phyloP scores from a whole-genome alignment of 2,888 invertebrate species.

The Alloscopus bannaensis region DNA sequence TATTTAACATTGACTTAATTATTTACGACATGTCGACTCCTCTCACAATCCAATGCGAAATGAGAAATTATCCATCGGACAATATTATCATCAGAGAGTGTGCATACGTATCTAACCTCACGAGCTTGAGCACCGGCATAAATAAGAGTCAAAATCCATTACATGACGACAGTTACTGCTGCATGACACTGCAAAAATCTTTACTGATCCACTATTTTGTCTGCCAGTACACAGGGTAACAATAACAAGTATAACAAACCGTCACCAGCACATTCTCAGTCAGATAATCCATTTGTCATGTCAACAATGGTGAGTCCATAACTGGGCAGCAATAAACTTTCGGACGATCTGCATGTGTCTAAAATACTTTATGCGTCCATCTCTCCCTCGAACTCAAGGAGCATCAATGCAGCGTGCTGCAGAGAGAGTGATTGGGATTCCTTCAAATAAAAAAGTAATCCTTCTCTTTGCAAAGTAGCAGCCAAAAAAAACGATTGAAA shows the following conservation, averaged over 20 bases:
- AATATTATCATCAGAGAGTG: background rate
- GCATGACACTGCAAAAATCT: conserved; percentile 25
- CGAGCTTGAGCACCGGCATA: too few species aligned
- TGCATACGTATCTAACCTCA: background rate
- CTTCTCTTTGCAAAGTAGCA: too few species aligned
- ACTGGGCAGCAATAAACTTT: conserved; percentile 22
- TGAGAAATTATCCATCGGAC: conserved; percentile 7
- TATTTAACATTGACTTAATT: conserved; percentile 59
- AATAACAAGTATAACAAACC: background rate
- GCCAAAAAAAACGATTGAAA: background rate
- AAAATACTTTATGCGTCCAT: conserved; percentile 13
- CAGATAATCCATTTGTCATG: conserved; percentile 44
- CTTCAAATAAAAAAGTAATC: too few species aligned
- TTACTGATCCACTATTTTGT: background rate
- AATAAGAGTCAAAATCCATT: conserved; percentile 7
- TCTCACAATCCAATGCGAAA: conserved; percentile 17
- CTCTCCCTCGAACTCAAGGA: background rate
- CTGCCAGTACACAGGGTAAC: conserved; percentile 7
- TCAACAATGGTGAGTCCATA: conserved; percentile 25
- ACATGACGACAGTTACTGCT: conserved; percentile 19
- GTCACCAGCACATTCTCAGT: conserved; percentile 3
- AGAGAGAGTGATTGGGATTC: too few species aligned
- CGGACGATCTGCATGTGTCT: conserved; percentile 17
- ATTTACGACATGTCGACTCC: conserved; percentile 34
- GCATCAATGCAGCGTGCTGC: background rate